Evolutionary conservation across 2,797 vertebrate species (phyloP).

Genomic region (Steatocranus sp.): DNA sequence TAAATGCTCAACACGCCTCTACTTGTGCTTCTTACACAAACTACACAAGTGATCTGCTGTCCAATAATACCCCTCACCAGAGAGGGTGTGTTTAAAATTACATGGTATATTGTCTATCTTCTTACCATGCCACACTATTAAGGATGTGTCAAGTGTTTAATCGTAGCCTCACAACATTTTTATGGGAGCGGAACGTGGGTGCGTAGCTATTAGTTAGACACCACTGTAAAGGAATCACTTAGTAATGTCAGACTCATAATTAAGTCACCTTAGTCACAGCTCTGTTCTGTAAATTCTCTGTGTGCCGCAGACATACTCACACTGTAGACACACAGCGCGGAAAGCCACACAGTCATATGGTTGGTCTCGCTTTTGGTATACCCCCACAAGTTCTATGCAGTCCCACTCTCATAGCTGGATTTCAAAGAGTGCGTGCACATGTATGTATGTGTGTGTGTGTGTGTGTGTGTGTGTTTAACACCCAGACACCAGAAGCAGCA

Average conservation of each 20-base stretch:
- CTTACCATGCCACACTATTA: slow-evolving; percentile 29
- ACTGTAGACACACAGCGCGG: background rate
- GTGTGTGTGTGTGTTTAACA: slow-evolving; percentile 18
- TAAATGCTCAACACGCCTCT: slow-evolving; percentile 9
- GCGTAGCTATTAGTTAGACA: slow-evolving; percentile 50
- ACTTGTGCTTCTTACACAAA: slow-evolving; percentile 35
- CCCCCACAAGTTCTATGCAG: background rate
- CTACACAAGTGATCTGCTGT: slow-evolving; percentile 16
- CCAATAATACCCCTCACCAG: slow-evolving; percentile 8
- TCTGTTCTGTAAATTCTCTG: background rate
- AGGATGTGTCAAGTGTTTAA: slow-evolving; percentile 54
- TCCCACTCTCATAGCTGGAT: slow-evolving; percentile 6
- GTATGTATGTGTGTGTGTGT: background rate
- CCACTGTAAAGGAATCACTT: slow-evolving; percentile 47
- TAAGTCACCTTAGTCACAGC: slow-evolving; percentile 57
- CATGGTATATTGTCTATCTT: slow-evolving; percentile 46
- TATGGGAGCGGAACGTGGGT: slow-evolving; percentile 35
- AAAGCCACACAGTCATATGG: slow-evolving; percentile 18
- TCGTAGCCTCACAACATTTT: slow-evolving; percentile 35
- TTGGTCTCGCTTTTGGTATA: slow-evolving; percentile 6
- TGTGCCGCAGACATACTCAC: background rate
- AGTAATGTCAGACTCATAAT: slow-evolving; percentile 55
- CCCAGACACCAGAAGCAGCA: slow-evolving; percentile 68
- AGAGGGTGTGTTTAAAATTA: slow-evolving; percentile 33
- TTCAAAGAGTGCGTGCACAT: slow-evolving; percentile 18